Base-by-base conservation (phyloP, 1,140 invertebrate species). In the Bombus difficillimus region DNA sequence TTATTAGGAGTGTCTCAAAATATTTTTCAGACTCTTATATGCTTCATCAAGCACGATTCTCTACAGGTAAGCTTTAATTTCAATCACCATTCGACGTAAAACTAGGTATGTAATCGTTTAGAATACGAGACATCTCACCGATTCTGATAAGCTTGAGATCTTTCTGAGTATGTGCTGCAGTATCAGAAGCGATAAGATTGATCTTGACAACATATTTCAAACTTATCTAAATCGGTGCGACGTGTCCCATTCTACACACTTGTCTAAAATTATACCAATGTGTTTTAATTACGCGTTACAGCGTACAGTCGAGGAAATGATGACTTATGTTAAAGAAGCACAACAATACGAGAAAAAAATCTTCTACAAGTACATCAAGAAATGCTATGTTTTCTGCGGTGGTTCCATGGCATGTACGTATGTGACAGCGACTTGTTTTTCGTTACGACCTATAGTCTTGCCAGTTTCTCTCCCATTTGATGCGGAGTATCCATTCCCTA, bases 401-500 rank as follows among this genome's bases (percentile, higher is more conserved):
- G 1, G 53, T 32, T 59, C 64, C 5, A 18, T 73, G 4, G 39
- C 41, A 0, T 57, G 62, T 3, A 85, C 47, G 25, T 83, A 81
- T n/a, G 0, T 71, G 15, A 74, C 76, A 0, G n/a, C 43, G 18
- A 9, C 12, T 41, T 1, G n/a, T 73, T 2, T n/a, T 86, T 84
- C 0, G 3, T 85, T 28, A 89, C 88, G 53, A 87, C 91, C 2
- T 3, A 3, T 92, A 1, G 43, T 92, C 5, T n/a, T 85, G 25
- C 53, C 81, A 1, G 79, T 89, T 73, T 34, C 68, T 1, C 89
- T 92, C 75, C 92, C 92, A 0, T 77, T 73, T 0, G 73, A 86
- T 6, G 74, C 87, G 0, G 69, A 59, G 3, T 93, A 93, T 76
- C 92, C 92, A 2, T 93, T 93, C 66, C 37, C 76, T 12, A 68